Percentiles rank a stretch among this genome's conserved stretches.
Conservation (phyloP, 2,797 vertebrate species). For the Rhinophrynus dorsalis region DNA sequence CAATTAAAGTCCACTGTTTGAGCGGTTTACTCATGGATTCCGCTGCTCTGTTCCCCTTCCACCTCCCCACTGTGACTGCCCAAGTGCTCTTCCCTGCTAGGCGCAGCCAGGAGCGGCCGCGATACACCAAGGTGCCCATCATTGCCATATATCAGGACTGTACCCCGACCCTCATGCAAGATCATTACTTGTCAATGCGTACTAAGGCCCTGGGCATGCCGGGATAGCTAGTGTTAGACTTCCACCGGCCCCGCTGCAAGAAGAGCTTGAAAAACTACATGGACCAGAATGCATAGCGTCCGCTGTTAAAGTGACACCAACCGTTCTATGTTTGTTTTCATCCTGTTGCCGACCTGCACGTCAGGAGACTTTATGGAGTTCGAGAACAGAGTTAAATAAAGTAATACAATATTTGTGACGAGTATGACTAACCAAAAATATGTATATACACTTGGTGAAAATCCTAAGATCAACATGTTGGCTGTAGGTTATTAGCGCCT, state of each 20-base stretch:
- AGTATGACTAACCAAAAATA: too few relatives aligned
- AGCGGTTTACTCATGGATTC: slow-evolving; percentile 41
- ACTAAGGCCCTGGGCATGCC: not conserved
- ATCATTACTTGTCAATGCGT: not conserved
- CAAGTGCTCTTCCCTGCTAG: not conserved
- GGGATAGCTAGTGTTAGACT: slow-evolving; percentile 55
- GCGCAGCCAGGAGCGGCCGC: not conserved
- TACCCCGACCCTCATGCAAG: not conserved
- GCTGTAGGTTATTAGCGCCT: too few relatives aligned
- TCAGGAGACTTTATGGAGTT: too few relatives aligned
- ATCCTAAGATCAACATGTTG: too few relatives aligned
- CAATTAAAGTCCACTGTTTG: slow-evolving; percentile 72
- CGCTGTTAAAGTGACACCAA: fast-evolving
- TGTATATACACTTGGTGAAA: too few relatives aligned
- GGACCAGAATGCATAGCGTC: not conserved
- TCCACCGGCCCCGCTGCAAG: fast-evolving
- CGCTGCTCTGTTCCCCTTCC: not conserved
- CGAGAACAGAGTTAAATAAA: too few relatives aligned
- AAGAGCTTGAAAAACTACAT: slow-evolving; percentile 9
- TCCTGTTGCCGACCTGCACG: not conserved
- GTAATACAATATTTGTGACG: too few relatives aligned
- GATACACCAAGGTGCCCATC: slow-evolving; percentile 1
- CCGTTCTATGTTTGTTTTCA: not conserved
- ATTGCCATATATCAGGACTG: not conserved
- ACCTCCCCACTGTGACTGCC: not conserved